Evolutionary conservation across 2,888 invertebrate genomes (phyloP), one percentile per base, ranked within the genome.

Genomic region (Aquatica leii): DNA sequence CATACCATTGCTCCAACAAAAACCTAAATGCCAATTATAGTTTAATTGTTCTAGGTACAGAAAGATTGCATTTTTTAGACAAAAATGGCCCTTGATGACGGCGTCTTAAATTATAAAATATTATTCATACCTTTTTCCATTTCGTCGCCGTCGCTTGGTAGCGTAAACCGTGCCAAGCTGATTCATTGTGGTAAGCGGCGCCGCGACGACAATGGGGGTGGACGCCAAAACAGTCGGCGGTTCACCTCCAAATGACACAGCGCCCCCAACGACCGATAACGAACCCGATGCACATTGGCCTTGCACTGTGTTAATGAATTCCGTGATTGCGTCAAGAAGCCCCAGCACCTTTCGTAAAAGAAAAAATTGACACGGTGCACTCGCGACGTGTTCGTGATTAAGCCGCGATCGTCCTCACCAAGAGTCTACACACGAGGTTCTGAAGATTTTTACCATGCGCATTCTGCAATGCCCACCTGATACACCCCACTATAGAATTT

Each of bases 91-190:
- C n/a, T n/a, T n/a, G n/a, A n/a, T n/a, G n/a, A n/a, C n/a, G n/a
- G n/a, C n/a, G n/a, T n/a, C n/a, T n/a, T n/a, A n/a, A n/a, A n/a
- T n/a, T n/a, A n/a, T n/a, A n/a, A n/a, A n/a, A n/a, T n/a, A 24
- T 24, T 24, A 24, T 6, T 24, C 88, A 84, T 82, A 97, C 97
- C 96, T 97, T 86, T 97, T 97, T 72, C 97, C 97, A 84, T 97
- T 97, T 81, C 97, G 87, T 77, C 97, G 87, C 79, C 97, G 88
- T 80, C 97, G 85, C 85, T 97, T 97, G 76, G 97, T 97, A 76
- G 97, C 97, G 84, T 97, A 97, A 78, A 97, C 97, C 77, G 97
- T 97, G 74, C 95, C 95, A 78, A 96, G 89, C 82, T 95, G 95
- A 85, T 93, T 95, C 90, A 92, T 91, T 77, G 85, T 84, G 69